Percentiles rank a stretch among this genome's conserved stretches.
These are phyloP conservation scores for Acleris laterana DNA, from an alignment of 2,888 invertebrate genomes.

Conservation along the genomic window DNA sequence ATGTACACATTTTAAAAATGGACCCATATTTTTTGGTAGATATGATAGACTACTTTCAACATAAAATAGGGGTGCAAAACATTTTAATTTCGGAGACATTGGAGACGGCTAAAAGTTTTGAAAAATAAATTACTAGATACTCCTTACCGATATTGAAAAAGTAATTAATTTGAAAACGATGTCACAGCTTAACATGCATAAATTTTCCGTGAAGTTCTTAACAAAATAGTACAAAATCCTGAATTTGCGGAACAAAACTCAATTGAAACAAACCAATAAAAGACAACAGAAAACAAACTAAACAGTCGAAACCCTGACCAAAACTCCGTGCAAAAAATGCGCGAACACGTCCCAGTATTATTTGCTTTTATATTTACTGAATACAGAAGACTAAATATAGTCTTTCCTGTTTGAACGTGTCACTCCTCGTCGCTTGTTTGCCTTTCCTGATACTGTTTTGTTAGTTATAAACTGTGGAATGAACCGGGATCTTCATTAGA, in stretches of 20 bases:
- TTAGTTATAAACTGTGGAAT: conserved; percentile 48
- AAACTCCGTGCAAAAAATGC: conserved; percentile 36
- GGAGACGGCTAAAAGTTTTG: too few species aligned
- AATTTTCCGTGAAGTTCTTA: too few species aligned
- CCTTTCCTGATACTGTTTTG: conserved; percentile 50
- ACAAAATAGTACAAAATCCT: background rate
- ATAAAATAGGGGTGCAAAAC: too few species aligned
- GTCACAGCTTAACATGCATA: too few species aligned
- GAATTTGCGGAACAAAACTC: conserved; percentile 7
- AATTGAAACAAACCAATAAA: conserved; percentile 13
- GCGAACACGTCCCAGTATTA: conserved; percentile 73
- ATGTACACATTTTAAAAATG: too few species aligned
- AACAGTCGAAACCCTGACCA: conserved; percentile 64
- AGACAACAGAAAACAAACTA: conserved; percentile 33
- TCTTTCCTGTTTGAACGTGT: conserved; percentile 54
- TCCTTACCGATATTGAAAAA: too few species aligned
- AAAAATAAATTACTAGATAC: too few species aligned
- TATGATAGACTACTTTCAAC: too few species aligned
- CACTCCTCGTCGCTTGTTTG: conserved; percentile 36
- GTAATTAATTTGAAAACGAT: too few species aligned
- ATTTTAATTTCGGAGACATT: too few species aligned
- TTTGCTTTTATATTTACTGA: conserved; percentile 49
- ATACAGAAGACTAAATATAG: conserved; percentile 49
- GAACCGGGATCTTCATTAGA: conserved; percentile 47
- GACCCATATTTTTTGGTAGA: too few species aligned